Base-by-base conservation (phyloP, 2,113 vertebrate genomes). In the Caloenas nicobarica region DNA sequence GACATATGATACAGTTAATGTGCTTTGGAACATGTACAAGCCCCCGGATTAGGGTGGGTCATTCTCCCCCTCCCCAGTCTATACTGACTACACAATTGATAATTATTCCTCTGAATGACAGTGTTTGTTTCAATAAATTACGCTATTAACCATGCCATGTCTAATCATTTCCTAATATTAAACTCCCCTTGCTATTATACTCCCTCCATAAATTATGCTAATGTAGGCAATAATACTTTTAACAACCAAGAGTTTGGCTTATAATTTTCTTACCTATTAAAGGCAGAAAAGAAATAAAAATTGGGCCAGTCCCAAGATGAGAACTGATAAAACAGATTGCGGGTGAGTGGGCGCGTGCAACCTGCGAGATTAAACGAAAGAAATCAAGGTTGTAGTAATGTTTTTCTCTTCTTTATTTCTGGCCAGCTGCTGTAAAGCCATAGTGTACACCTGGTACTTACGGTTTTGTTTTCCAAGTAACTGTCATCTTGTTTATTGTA, bases 311-410 rank as follows among this genome's bases (percentile, higher is more conserved):
- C 81, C 34, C 14, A 80, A 83, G 42, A 36, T 21, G 34, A 80
- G 16, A 68, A 76, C 5, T 15, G 11, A 26, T 58, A 3, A 70
- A 60, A 17, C 28, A 62, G 11, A 18, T 22, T 3, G 12, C 50
- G 15, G 10, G 21, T 19, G 22, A 12, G 31, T 38, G 7, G 6
- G 13, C 6, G 29, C 0, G 2, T 44, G 11, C 25, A 54, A 29
- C 36, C 42, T 24, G 19, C 48, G 44, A 44, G 40, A 24, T 21
- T 6, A 79, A 44, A 19, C 5, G 10, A 33, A 6, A 48, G 44
- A 91, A 68, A 65, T 16, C 11, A 64, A 44, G 34, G 38, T 2
- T 9, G 5, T 7, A 19, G 28, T 26, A 74, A 85, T 4, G 9
- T 53, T 82, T 38, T 89, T 48, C 14, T 29, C 15, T 56, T 51